Conservation (phyloP, 1,140 invertebrate species). For the Drosophila saltans region DNA sequence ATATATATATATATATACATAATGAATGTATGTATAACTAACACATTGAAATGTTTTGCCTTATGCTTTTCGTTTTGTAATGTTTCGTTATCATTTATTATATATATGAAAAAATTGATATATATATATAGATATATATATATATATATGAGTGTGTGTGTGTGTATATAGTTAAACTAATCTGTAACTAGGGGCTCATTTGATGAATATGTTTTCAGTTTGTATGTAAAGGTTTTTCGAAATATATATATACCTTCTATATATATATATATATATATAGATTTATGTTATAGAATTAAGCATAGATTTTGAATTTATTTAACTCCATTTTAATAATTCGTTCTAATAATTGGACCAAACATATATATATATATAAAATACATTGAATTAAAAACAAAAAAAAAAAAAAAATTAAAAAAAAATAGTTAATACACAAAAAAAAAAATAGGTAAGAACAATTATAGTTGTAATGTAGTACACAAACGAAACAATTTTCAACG, state of each 20-base stretch:
- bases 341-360: slow-evolving; percentile 72
- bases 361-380: slow-evolving; percentile 36
- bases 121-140: slow-evolving; percentile 66
- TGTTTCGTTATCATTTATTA: slow-evolving; percentile 39
- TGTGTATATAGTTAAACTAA: slow-evolving; percentile 74
- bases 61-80: slow-evolving; percentile 33
- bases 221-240: slow-evolving; percentile 61
- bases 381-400: slow-evolving; percentile 21
- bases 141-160: slow-evolving; percentile 39
- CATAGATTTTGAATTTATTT: slow-evolving; percentile 50
- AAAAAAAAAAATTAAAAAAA: slow-evolving; percentile 24
- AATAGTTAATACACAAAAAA: slow-evolving; percentile 4
- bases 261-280: slow-evolving; percentile 51
- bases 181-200: slow-evolving; percentile 79
- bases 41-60: slow-evolving; percentile 55
- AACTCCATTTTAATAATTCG: slow-evolving; percentile 48
- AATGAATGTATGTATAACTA: slow-evolving; percentile 42
- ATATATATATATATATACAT: slow-evolving; percentile 3
- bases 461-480: slow-evolving; percentile 41
- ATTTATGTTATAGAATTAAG: slow-evolving; percentile 42
- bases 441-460: neutral
- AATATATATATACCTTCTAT: slow-evolving; percentile 15
- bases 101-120: slow-evolving; percentile 57
- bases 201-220: slow-evolving; percentile 78
- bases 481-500: slow-evolving; percentile 76